A percentile compares a stretch with the other conserved stretches of the same genome.
Evolutionary conservation across 2,888 invertebrate genomes (phyloP).

Genomic region (Pseudoips prasinana): DNA sequence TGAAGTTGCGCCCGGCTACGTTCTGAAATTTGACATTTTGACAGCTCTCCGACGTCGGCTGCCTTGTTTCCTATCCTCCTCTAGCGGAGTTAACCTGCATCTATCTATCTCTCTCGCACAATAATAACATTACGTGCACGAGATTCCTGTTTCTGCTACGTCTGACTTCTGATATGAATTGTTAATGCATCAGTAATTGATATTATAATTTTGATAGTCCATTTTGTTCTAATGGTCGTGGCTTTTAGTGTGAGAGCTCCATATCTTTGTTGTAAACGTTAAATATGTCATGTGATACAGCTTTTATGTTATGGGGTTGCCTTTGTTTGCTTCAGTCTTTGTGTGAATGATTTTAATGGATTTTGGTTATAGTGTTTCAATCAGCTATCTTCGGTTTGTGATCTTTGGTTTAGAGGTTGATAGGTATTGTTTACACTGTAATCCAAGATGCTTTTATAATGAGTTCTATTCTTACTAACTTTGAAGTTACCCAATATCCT

Average conservation of each 20-base stretch:
- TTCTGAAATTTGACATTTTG: constrained; percentile 83
- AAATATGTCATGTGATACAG: constrained; percentile 49
- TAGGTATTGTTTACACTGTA: constrained; percentile 3
- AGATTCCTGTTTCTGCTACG: constrained; percentile 77
- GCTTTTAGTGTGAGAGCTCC: constrained; percentile 59
- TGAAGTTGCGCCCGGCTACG: constrained; percentile 78
- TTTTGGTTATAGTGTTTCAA: constrained; percentile 29
- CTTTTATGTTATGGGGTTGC: constrained; percentile 40
- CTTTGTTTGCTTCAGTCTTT: constrained; percentile 30
- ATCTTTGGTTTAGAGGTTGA: constrained; percentile 20
- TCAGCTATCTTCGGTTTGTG: constrained; percentile 16
- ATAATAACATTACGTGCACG: constrained; percentile 73
- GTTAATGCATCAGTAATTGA: constrained; percentile 81
- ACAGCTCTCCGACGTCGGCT: constrained; percentile 80
- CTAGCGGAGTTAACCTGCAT: constrained; percentile 31
- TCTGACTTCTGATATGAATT: constrained; percentile 80
- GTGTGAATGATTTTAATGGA: constrained; percentile 29
- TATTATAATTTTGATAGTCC: constrained; percentile 78
- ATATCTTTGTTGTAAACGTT: constrained; percentile 40
- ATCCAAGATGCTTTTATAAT: constrained; percentile 1
- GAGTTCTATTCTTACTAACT: neutral
- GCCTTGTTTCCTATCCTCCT: constrained; percentile 57
- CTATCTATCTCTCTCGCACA: constrained; percentile 54
- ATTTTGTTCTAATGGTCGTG: constrained; percentile 60
- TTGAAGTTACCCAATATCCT: no score